Percentiles rank a stretch among this genome's conserved stretches.
These are phyloP conservation scores for Merodon equestris DNA, from an alignment of 2,888 invertebrate species.

Conservation along the genomic window DNA sequence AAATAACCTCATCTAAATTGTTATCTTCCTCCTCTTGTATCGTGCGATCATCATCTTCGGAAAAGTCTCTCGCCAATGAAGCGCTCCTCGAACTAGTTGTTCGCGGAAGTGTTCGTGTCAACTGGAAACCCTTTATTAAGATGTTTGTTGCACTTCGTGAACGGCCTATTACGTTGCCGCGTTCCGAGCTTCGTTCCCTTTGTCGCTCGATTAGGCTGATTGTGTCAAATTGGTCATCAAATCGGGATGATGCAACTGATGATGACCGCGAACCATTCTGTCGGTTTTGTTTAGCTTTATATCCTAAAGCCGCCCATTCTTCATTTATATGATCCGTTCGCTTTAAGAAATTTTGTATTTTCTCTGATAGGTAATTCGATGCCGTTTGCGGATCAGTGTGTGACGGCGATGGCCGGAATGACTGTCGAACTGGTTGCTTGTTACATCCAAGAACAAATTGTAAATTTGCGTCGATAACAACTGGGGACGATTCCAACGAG, in stretches of 20 bases:
- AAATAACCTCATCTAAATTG: slow-evolving; percentile 75
- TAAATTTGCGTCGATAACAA: slow-evolving; percentile 89
- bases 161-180: slow-evolving; percentile 80
- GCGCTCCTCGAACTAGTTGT: slow-evolving; percentile 77
- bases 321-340: slow-evolving; percentile 93
- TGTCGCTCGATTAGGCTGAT: slow-evolving; percentile 77
- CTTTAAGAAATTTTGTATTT: slow-evolving; percentile 89
- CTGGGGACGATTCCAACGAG: slow-evolving; percentile 86
- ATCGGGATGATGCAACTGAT: slow-evolving; percentile 71
- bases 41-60: slow-evolving; percentile 82
- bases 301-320: slow-evolving; percentile 88
- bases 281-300: slow-evolving; percentile 78
- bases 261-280: slow-evolving; percentile 70
- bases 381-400: slow-evolving; percentile 88
- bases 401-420: slow-evolving; percentile 86
- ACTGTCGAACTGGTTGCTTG: slow-evolving; percentile 84
- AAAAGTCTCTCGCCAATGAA: slow-evolving; percentile 74
- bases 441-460: slow-evolving; percentile 88
- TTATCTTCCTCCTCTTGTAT: slow-evolving; percentile 85
- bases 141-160: slow-evolving; percentile 90
- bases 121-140: slow-evolving; percentile 89
- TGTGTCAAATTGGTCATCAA: slow-evolving; percentile 76
- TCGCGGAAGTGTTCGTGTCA: slow-evolving; percentile 80
- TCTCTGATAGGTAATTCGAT: slow-evolving; percentile 86
- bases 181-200: slow-evolving; percentile 76